Conservation (phyloP, 2,797 vertebrate genomes). For the Cuniculus paca region DNA sequence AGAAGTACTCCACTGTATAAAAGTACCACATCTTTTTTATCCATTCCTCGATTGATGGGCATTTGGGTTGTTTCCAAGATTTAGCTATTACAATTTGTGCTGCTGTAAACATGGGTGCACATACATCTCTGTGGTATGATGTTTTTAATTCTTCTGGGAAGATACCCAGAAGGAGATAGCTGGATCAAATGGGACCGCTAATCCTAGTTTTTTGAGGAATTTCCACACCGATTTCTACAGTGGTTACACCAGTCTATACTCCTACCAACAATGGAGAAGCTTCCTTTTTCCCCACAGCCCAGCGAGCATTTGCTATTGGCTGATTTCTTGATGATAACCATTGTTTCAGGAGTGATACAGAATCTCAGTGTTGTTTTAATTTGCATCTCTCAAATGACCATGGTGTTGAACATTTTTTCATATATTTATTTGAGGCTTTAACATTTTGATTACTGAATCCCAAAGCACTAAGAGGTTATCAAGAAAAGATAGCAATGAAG, state of each 20-base stretch:
- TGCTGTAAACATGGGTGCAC: neutral
- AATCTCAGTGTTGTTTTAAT: neutral
- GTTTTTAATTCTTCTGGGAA: neutral
- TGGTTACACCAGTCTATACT: neutral
- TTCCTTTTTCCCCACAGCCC: neutral
- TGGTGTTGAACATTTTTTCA: neutral
- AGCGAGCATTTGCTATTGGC: neutral
- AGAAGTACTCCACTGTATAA: neutral
- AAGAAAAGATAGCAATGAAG: neutral
- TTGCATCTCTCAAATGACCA: neutral
- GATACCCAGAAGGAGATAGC: neutral
- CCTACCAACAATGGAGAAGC: neutral
- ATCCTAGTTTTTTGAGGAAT: neutral
- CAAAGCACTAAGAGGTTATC: neutral
- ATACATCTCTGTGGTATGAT: neutral
- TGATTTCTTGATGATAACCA: neutral
- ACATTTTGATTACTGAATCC: neutral
- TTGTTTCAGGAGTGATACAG: neutral
- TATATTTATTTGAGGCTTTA: neutral
- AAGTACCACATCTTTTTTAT: neutral
- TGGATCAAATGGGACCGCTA: neutral
- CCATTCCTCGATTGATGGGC: neutral
- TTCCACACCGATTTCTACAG: neutral
- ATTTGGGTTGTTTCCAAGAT: neutral
- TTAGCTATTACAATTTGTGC: neutral